phyloP scores from a whole-genome alignment of 2,888 invertebrate genomes.

The Athalia rosae region DNA sequence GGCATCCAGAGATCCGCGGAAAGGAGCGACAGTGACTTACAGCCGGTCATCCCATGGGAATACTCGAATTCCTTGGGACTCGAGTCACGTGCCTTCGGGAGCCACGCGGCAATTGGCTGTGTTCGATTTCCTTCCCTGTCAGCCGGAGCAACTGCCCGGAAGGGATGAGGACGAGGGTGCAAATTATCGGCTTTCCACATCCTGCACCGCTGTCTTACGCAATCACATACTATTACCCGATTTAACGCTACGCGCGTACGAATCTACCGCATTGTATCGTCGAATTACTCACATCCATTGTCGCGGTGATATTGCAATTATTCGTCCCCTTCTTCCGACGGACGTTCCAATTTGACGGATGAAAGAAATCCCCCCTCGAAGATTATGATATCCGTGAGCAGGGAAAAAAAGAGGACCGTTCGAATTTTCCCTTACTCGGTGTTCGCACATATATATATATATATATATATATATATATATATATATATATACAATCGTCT shows the following conservation, averaged over 20 bases:
- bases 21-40: not conserved
- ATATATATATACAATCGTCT: not conserved
- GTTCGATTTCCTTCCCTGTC: slow-evolving; percentile 13
- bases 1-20: too few relatives aligned
- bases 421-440: not conserved
- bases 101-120: slow-evolving; percentile 6
- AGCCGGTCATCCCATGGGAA: slow-evolving; percentile 5
- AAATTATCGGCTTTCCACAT: slow-evolving; percentile 12
- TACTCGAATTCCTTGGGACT: not conserved
- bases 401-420: not conserved
- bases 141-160: not conserved
- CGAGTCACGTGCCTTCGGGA: slow-evolving; percentile 24
- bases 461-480: not conserved
- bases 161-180: not conserved
- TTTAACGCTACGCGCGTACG: too few relatives aligned
- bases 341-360: too few relatives aligned
- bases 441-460: not conserved
- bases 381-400: too few relatives aligned
- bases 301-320: too few relatives aligned
- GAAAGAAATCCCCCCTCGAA: too few relatives aligned
- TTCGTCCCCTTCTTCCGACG: too few relatives aligned
- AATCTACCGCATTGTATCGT: too few relatives aligned
- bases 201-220: not conserved
- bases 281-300: too few relatives aligned
- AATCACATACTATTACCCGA: not conserved